Evolutionary conservation across 2,113 vertebrate species (phyloP).

Genomic region (Salminus brasiliensis): DNA sequence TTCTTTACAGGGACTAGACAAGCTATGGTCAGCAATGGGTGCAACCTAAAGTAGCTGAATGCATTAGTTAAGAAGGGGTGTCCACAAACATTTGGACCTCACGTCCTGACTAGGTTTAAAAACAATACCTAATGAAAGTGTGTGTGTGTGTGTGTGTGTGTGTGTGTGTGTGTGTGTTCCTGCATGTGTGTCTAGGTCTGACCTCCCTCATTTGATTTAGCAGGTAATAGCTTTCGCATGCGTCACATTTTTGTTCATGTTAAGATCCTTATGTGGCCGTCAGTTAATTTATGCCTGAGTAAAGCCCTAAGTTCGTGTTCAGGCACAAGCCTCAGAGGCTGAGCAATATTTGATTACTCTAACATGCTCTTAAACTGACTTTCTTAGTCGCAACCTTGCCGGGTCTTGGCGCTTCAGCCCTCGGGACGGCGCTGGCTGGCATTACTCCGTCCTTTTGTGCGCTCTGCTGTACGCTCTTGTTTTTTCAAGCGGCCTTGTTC

Average conservation of each 20-base stretch:
- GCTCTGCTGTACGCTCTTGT: conserved; percentile 34
- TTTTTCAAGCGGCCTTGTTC: conserved; percentile 41
- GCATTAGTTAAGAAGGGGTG: too few species aligned
- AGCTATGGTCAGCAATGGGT: too few species aligned
- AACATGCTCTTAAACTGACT: conserved; percentile 50
- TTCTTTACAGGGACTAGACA: too few species aligned
- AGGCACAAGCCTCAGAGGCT: conserved; percentile 43
- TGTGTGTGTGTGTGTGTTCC: background rate
- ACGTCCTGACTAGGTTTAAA: background rate
- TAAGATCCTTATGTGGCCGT: conserved; percentile 57
- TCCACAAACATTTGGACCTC: background rate
- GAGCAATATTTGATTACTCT: conserved; percentile 47
- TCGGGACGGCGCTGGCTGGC: conserved; percentile 22
- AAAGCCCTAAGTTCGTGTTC: conserved; percentile 49
- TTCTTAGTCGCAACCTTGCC: conserved; percentile 43
- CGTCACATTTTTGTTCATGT: conserved; percentile 50
- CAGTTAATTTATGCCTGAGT: conserved; percentile 56
- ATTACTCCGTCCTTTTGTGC: conserved; percentile 23
- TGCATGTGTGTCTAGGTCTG: conserved; percentile 18
- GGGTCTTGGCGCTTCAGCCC: conserved; percentile 20
- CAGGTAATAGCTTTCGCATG: conserved; percentile 52
- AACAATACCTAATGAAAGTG: too few species aligned
- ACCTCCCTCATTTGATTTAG: conserved; percentile 54
- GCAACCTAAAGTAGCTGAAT: too few species aligned
- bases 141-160: background rate